Percentiles rank a stretch among this genome's conserved stretches.
Conservation (phyloP, 2,113 vertebrate genomes). For the Oplegnathus fasciatus region DNA sequence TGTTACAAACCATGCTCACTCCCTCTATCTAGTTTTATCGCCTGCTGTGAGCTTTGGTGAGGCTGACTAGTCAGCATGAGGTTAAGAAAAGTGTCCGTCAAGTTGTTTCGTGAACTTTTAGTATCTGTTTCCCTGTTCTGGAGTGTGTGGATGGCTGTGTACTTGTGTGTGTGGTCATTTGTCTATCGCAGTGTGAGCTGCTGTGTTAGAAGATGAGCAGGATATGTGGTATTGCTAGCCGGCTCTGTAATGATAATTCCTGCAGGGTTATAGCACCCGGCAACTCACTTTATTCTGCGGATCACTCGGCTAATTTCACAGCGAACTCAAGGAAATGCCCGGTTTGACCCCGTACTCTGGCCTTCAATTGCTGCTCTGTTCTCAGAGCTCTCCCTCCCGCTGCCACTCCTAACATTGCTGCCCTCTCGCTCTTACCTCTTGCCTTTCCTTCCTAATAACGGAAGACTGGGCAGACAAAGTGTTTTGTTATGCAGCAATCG, state of each 20-base stretch:
- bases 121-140: not conserved
- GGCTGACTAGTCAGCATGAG: slow-evolving; percentile 16
- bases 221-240: slow-evolving; percentile 1
- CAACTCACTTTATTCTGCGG: slow-evolving; percentile 36
- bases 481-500: slow-evolving; percentile 32
- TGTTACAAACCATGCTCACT: slow-evolving; percentile 31
- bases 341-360: slow-evolving; percentile 7
- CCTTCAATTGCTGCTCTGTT: slow-evolving; percentile 25
- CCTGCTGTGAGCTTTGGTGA: not conserved
- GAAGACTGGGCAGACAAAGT: not conserved
- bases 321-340: slow-evolving; percentile 45
- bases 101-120: slow-evolving; percentile 1
- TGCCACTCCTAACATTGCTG: not conserved
- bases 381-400: not conserved
- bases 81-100: slow-evolving; percentile 19
- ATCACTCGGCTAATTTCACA: slow-evolving; percentile 64
- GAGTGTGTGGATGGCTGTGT: not conserved
- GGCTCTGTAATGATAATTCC: slow-evolving; percentile 37
- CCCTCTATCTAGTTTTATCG: not conserved
- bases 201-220: not conserved
- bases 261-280: slow-evolving; percentile 33
- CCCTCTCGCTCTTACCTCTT: not conserved
- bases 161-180: not conserved
- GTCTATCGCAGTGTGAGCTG: not conserved
- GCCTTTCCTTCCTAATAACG: slow-evolving; percentile 13